These are phyloP conservation scores for Papilio protenor DNA, from an alignment of 2,888 invertebrate genomes.

Conservation along the genomic window DNA sequence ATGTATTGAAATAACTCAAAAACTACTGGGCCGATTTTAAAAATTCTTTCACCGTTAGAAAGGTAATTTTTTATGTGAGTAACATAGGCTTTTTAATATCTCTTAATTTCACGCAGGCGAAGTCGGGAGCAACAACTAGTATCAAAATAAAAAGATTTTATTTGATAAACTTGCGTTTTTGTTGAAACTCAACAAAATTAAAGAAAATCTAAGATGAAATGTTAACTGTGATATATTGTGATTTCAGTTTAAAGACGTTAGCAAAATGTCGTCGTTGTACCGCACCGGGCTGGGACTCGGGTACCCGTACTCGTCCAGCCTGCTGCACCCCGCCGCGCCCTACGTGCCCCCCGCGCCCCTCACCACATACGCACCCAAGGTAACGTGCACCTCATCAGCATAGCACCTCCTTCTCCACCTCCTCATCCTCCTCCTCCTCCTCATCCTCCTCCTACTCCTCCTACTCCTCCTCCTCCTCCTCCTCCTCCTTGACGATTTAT, in stretches of 20 bases:
- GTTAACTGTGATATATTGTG: conserved; percentile 17
- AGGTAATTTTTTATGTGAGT: too few species aligned
- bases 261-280: conserved; percentile 93
- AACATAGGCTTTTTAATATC: too few species aligned
- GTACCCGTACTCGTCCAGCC: conserved; percentile 90
- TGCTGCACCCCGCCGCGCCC: conserved; percentile 93
- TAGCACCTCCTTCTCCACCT: neutral
- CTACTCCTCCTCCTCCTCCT: neutral
- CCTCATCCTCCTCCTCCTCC: neutral
- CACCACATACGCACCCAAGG: conserved; percentile 95
- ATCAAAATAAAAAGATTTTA: too few species aligned
- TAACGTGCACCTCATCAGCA: conserved; percentile 62
- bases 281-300: conserved; percentile 90
- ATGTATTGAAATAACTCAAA: too few species aligned
- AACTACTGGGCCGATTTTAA: too few species aligned
- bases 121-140: too few species aligned
- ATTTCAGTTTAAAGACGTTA: conserved; percentile 92
- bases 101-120: too few species aligned
- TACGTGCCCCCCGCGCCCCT: conserved; percentile 95
- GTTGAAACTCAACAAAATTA: too few species aligned
- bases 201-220: too few species aligned
- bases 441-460: neutral
- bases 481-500: neutral
- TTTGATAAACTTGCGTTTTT: too few species aligned
- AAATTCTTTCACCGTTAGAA: too few species aligned